These are phyloP conservation scores for Oxycera nigricornis DNA, from an alignment of 2,888 invertebrate species.

Conservation along the genomic window DNA sequence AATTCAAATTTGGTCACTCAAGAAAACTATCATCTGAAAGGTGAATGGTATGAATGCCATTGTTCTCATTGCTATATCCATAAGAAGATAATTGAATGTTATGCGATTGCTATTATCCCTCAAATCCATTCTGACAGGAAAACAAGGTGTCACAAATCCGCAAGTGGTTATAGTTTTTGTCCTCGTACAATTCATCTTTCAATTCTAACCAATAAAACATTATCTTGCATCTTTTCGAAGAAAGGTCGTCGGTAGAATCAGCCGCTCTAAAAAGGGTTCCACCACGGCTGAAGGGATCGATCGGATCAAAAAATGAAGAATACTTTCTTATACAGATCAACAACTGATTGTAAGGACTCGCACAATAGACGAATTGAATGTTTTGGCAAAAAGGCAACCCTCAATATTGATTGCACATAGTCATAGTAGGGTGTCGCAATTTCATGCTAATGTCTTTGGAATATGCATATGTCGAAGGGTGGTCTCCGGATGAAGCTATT, in stretches of 20 bases:
- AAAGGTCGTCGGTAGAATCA: conserved; percentile 3
- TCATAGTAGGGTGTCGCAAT: conserved; percentile 22
- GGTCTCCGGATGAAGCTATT: neutral
- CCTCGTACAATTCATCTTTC: conserved; percentile 8
- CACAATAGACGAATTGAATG: conserved; percentile 39
- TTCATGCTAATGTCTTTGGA: conserved; percentile 15
- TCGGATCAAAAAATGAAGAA: conserved; percentile 1
- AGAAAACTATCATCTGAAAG: no score
- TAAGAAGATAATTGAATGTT: conserved; percentile 25
- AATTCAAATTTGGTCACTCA: no score
- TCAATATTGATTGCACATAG: neutral
- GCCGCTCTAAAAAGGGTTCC: neutral
- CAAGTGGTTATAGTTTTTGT: conserved; percentile 36
- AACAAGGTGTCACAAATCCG: conserved; percentile 39
- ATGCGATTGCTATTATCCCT: conserved; percentile 24
- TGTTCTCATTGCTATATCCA: no score
- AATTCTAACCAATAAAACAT: conserved; percentile 4
- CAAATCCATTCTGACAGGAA: conserved; percentile 17
- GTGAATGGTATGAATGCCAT: no score
- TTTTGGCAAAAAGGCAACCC: conserved; percentile 41
- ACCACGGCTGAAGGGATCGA: neutral
- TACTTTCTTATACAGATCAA: conserved; percentile 24
- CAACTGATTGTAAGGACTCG: conserved; percentile 15
- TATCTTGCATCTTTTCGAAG: neutral
- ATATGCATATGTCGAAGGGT: neutral